Evolutionary conservation across 2,797 vertebrate species (phyloP), one percentile per base, ranked within the genome.

Genomic region (Chiropotes sagulatus): DNA sequence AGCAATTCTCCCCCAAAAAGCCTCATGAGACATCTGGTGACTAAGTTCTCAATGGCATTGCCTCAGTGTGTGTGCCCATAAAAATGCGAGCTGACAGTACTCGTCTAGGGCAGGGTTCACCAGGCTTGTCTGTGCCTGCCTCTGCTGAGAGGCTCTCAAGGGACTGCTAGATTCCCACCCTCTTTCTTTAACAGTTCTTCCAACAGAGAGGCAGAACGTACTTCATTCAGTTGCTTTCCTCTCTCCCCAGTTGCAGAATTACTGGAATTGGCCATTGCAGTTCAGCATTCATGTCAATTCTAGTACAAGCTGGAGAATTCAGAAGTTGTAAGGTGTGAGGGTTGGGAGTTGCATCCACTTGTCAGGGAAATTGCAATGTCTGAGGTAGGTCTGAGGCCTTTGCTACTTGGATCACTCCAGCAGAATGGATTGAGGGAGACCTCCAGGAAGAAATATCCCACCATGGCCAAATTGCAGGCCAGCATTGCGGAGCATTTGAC

Each of bases 31-130:
- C 96, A 98, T 94, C 97, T 97, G 97, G 80, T 28, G 82, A 90
- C 28, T 28, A 1, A 33, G 73, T 76, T 58, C 30, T 33, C 48
- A 85, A 86, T 54, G 67, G 3, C 50, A 79, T n/a, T 61, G 70
- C 44, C 97, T 88, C 97, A 90, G 95, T 94, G 80, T 96, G 97
- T 17, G 39, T 79, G 91, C 81, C 54, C 87, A 97, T 97, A 97
- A 97, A 97, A 88, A 36, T n/a, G 26, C 33, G 1, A 11, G 52
- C 57, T 15, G 4, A 70, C 12, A 24, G 48, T 83, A 36, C 10
- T 2, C 48, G 1, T 88, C 41, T 36, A 44, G 76, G 91, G 10
- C 64, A 96, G 54, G 52, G 64, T 58, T 96, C 54, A n/a, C 75
- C 24, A 58, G 86, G 36, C 64, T 93, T 91, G 64, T 88, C 75